A percentile compares a stretch with the other conserved stretches of the same genome.
phyloP scores from a whole-genome alignment of 2,113 vertebrate genomes.

The Spheniscus mendiculus region DNA sequence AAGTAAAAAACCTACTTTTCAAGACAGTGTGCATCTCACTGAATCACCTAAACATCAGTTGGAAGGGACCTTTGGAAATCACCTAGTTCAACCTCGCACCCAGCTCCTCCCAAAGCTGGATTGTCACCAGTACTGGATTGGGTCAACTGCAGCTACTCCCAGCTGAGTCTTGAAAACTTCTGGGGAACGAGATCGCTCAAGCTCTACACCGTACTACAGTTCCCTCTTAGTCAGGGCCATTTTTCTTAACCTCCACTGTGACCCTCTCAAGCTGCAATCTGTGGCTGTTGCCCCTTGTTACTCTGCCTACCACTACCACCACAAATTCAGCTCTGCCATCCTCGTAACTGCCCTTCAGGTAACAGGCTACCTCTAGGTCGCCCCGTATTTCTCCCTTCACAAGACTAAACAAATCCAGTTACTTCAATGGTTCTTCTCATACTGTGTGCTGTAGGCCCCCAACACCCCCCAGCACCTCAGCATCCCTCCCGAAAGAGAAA shows the following conservation, averaged over 20 bases:
- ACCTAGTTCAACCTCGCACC: background rate
- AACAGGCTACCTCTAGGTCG: background rate
- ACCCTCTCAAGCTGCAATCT: background rate
- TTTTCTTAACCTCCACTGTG: background rate
- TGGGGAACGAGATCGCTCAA: background rate
- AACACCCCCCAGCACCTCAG: background rate
- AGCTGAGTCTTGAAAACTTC: background rate
- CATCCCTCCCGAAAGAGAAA: background rate
- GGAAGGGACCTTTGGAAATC: background rate
- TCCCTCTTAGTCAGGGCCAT: background rate
- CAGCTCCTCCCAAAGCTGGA: background rate
- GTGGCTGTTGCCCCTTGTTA: background rate
- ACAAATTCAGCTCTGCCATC: background rate
- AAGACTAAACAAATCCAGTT: background rate
- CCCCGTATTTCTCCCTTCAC: rapidly evolving
- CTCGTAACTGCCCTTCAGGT: background rate
- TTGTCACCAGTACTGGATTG: background rate
- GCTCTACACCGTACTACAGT: background rate
- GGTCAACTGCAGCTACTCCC: background rate
- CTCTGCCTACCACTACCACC: background rate
- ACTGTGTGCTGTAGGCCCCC: background rate
- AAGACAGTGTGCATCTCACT: background rate
- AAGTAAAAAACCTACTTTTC: background rate
- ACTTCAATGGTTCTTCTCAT: background rate
- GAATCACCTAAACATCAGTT: rapidly evolving